phyloP scores from a whole-genome alignment of 1,140 invertebrate genomes.

The Dolichoris vasculosae region DNA sequence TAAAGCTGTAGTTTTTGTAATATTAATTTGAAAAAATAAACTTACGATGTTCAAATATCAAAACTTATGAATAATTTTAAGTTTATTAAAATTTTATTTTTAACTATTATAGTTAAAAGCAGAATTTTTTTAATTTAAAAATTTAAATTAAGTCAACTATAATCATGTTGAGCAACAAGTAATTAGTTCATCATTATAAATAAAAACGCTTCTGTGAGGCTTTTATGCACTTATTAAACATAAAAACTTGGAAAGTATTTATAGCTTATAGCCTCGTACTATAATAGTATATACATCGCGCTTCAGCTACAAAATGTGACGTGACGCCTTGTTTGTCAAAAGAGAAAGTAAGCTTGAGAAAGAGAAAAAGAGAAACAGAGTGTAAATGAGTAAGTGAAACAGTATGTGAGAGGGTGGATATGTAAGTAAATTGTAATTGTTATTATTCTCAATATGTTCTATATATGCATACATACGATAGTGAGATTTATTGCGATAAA shows the following conservation, averaged over 20 bases:
- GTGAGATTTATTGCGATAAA: constrained; percentile 45
- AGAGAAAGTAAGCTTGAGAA: constrained; percentile 26
- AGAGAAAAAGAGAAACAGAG: neutral
- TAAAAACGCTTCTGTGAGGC: constrained; percentile 25
- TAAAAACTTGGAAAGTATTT: constrained; percentile 44
- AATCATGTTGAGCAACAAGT: constrained; percentile 34
- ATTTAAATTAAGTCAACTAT: neutral
- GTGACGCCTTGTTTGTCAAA: constrained; percentile 47
- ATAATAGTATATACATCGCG: constrained; percentile 45
- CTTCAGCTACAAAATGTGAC: constrained; percentile 23
- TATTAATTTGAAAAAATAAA: neutral
- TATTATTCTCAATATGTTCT: constrained; percentile 40
- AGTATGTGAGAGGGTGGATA: neutral
- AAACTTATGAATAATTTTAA: neutral
- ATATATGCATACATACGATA: constrained; percentile 19
- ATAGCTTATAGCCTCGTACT: constrained; percentile 38
- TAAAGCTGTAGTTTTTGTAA: constrained; percentile 12
- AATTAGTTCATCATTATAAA: constrained; percentile 9
- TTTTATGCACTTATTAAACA: constrained; percentile 38
- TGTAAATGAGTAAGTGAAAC: neutral
- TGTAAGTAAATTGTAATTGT: constrained; percentile 15
- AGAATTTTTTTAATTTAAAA: constrained; percentile 29
- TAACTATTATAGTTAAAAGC: constrained; percentile 5
- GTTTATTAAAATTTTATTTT: constrained; percentile 24
- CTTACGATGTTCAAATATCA: neutral